Conservation (phyloP, 2,113 vertebrate species). For the Corythaeola cristata region DNA sequence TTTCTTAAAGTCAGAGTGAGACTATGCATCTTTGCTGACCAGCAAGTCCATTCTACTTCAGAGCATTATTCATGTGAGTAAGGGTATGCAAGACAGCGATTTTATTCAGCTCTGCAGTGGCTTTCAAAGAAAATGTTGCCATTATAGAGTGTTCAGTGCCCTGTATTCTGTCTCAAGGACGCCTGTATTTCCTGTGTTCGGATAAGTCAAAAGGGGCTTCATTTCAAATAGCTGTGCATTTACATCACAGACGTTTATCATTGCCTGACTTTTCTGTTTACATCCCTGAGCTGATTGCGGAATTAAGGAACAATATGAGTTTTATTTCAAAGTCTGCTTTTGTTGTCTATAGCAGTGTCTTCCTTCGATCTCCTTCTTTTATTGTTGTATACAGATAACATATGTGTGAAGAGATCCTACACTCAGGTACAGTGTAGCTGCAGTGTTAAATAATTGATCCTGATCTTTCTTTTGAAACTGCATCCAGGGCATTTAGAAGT, state of each 20-base stretch:
- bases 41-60: not conserved
- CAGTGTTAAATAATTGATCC: slow-evolving; percentile 65
- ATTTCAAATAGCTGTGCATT: slow-evolving; percentile 13
- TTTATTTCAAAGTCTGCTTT: slow-evolving; percentile 19
- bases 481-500: slow-evolving; percentile 69
- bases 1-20: not conserved
- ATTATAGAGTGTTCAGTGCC: not conserved
- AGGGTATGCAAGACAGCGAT: not conserved
- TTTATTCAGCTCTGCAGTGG: not conserved
- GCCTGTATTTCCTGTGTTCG: slow-evolving; percentile 1
- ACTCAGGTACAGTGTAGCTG: slow-evolving; percentile 51
- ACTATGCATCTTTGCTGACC: not conserved
- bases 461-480: slow-evolving; percentile 63
- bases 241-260: slow-evolving; percentile 6
- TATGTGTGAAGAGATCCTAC: slow-evolving; percentile 49
- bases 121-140: not conserved
- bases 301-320: not conserved
- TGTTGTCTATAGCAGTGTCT: not conserved
- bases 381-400: slow-evolving; percentile 58
- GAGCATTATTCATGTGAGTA: not conserved
- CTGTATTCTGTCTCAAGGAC: not conserved
- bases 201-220: not conserved
- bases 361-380: not conserved
- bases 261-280: not conserved
- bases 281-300: not conserved